phyloP scores from a whole-genome alignment of 2,888 invertebrate species.

The Clanis bilineata region DNA sequence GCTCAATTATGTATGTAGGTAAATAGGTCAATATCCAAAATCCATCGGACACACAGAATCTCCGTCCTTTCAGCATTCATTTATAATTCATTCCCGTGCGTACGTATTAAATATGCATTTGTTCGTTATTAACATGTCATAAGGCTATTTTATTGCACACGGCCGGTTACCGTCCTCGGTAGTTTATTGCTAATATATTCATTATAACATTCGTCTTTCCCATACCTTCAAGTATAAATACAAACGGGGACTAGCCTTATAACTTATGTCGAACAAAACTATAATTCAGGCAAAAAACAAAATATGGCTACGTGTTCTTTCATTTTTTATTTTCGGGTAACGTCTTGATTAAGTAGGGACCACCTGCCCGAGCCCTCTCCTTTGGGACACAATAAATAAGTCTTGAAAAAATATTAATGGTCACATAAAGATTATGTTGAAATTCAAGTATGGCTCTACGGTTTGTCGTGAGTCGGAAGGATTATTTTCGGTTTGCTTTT shows the following conservation, averaged over 20 bases:
- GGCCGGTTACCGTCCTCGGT: slow-evolving; percentile 56
- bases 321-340: slow-evolving; percentile 75
- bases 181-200: slow-evolving; percentile 78
- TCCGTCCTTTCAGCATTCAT: slow-evolving; percentile 25
- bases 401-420: slow-evolving; percentile 71
- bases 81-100: slow-evolving; percentile 37
- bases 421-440: slow-evolving; percentile 71
- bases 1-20: slow-evolving; percentile 15
- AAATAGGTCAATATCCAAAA: slow-evolving; percentile 26
- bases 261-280: slow-evolving; percentile 67
- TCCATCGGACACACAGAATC: slow-evolving; percentile 30
- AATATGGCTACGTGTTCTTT: slow-evolving; percentile 65
- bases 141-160: slow-evolving; percentile 60
- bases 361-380: slow-evolving; percentile 71
- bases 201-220: slow-evolving; percentile 73
- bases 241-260: slow-evolving; percentile 61
- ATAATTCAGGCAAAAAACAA: slow-evolving; percentile 76
- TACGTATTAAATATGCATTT: slow-evolving; percentile 58
- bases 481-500: slow-evolving; percentile 49
- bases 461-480: slow-evolving; percentile 58
- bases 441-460: slow-evolving; percentile 64
- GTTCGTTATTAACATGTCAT: slow-evolving; percentile 67
- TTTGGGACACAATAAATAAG: slow-evolving; percentile 73
- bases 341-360: slow-evolving; percentile 82
- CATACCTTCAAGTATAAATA: slow-evolving; percentile 76